Base-by-base conservation (phyloP, 1,140 invertebrate species). In the Aphaenogaster floridana region DNA sequence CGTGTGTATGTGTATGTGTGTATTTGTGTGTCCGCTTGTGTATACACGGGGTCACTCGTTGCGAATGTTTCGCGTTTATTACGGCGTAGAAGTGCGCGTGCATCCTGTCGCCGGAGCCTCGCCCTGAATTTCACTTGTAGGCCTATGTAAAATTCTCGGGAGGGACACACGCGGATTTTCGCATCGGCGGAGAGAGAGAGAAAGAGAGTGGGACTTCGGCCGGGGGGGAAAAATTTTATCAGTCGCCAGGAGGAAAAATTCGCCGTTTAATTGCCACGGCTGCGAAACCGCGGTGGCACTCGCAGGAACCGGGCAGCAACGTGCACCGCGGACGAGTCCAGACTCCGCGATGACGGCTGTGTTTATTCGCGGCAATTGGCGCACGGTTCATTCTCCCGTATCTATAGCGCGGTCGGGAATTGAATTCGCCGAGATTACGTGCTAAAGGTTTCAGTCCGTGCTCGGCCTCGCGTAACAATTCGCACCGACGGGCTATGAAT, bases 71-170 rank as follows among this genome's bases (percentile, higher is more conserved):
- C 52, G 52, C 45, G 45, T 79, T 79, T 78, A 39, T n/a, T 28
- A 34, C 54, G 64, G n/a, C 69, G 68, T 54, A 84, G 64, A 80
- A 69, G 34, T 81, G 36, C 64, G 52, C 34, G 80, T 64, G 66
- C 86, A 78, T 89, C 50, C 74, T 88, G 80, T 86, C 59, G 87
- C 54, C 54, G 57, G n/a, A 71, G 57, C 42, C 48, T 77, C 59
- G 50, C 71, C 45, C 74, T 76, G 71, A 88, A 86, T 89, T 89
- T 89, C 81, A 72, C 87, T 89, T 9, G 9, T 39, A n/a, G 21
- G 9, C 4, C 63, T 69, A 50, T 63, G 4, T 7, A n/a, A 72
- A 74, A 78, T 34, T 15, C 13, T n/a, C 45, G 66, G 4, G 7
- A 61, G 54, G 36, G 2, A 45, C 8, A 63, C 13, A 42, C n/a